Conservation (phyloP, 2,888 invertebrate species). For the Lasioglossum malachurum region DNA sequence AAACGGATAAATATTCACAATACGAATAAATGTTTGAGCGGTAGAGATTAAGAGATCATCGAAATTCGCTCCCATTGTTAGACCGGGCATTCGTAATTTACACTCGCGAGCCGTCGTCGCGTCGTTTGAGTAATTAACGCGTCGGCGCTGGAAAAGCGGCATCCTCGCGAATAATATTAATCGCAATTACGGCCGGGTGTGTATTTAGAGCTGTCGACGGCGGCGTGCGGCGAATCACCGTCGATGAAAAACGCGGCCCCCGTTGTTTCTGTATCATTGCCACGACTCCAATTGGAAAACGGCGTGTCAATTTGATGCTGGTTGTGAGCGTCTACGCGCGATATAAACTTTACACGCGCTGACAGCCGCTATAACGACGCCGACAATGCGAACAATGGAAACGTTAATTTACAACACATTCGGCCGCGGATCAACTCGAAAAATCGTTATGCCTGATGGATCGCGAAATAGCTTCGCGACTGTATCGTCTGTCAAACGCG, state of each 20-base stretch:
- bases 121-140: not conserved
- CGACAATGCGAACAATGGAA: constrained; percentile 52
- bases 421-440: constrained; percentile 32
- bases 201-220: not conserved
- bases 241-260: constrained; percentile 27
- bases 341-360: constrained; percentile 42
- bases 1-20: not conserved
- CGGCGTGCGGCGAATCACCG: not conserved
- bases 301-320: constrained; percentile 42
- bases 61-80: not conserved
- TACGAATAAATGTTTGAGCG: not conserved
- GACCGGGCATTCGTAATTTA: not conserved
- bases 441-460: constrained; percentile 45
- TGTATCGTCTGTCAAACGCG: constrained; percentile 16
- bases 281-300: constrained; percentile 36
- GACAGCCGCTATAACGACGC: constrained; percentile 41
- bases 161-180: not conserved
- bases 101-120: not conserved
- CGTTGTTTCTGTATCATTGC: constrained; percentile 38
- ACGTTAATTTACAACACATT: constrained; percentile 57
- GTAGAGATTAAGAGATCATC: not conserved
- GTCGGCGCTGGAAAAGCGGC: not conserved
- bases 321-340: constrained; percentile 16
- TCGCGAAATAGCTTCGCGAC: constrained; percentile 41
- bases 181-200: constrained; percentile 1